A percentile compares a stretch with the other conserved stretches of the same genome.
Conservation (phyloP, 2,113 vertebrate species). For the Irena cyanogastra region DNA sequence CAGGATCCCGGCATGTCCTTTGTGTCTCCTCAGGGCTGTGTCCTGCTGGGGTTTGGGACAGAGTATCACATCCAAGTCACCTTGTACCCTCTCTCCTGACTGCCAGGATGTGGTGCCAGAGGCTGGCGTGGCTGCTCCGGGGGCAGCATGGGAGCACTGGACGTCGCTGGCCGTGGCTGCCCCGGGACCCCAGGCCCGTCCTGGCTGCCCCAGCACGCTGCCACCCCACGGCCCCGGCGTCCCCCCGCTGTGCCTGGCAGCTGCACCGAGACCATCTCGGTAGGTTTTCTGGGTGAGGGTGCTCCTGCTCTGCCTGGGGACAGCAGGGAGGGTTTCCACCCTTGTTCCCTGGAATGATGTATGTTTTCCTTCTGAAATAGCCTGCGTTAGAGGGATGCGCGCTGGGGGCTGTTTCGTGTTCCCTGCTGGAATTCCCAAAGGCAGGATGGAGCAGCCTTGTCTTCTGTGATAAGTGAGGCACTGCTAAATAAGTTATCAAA, state of each 20-base stretch:
- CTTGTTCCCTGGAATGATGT: accelerated
- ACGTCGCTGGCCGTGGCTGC: neutral
- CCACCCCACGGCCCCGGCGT: constrained; percentile 7
- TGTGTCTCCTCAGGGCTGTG: neutral
- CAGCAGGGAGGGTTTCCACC: neutral
- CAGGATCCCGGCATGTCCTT: neutral
- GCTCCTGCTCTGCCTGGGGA: neutral
- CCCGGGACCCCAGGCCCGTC: neutral
- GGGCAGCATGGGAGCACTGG: neutral
- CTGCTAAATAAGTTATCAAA: neutral
- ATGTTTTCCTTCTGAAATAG: neutral
- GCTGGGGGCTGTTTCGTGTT: accelerated
- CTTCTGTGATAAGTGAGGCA: neutral
- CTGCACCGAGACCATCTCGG: constrained; percentile 72
- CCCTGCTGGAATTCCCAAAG: neutral
- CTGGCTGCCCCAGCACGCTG: neutral
- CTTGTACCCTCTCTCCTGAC: neutral
- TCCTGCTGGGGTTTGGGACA: neutral
- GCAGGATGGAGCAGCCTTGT: neutral
- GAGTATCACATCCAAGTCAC: neutral
- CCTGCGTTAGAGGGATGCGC: accelerated
- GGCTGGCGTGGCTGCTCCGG: constrained; percentile 18
- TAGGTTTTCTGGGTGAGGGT: neutral
- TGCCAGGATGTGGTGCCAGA: constrained; percentile 65
- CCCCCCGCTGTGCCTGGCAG: constrained; percentile 64